A percentile compares a stretch with the other conserved stretches of the same genome.
Evolutionary conservation across 2,888 invertebrate genomes (phyloP).

Genomic region (Macrophya annulata): DNA sequence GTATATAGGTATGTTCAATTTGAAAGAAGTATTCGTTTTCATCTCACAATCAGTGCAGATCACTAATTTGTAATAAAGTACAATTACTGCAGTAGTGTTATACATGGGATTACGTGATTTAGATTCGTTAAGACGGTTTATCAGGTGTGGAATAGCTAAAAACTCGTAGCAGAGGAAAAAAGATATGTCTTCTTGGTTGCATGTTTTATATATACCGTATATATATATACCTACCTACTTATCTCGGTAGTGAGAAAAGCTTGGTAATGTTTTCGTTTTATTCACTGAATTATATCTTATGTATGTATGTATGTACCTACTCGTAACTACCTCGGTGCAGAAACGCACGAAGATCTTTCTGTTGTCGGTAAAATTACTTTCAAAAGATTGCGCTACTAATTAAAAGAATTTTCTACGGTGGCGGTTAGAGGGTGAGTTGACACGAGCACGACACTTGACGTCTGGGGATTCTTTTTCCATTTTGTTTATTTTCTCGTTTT

Average conservation of each 20-base stretch:
- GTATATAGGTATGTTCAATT: background rate
- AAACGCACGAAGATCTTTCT: slow-evolving; percentile 27
- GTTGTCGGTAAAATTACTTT: slow-evolving; percentile 37
- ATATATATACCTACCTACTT: background rate
- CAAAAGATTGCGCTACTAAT: slow-evolving; percentile 50
- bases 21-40: background rate
- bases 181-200: background rate
- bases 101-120: background rate
- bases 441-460: slow-evolving; percentile 22
- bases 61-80: background rate
- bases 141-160: background rate
- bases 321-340: background rate
- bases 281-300: slow-evolving; percentile 17
- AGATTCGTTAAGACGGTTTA: background rate
- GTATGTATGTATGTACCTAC: too few relatives aligned
- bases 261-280: background rate
- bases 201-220: background rate
- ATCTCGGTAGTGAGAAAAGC: slow-evolving; percentile 22
- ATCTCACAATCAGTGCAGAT: background rate
- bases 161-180: background rate
- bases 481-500: background rate
- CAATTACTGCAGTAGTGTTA: background rate
- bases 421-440: slow-evolving; percentile 20
- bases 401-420: slow-evolving; percentile 40
- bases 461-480: background rate